A percentile compares a stretch with the other conserved stretches of the same genome.
These are phyloP conservation scores for Lysandra bellargus DNA, from an alignment of 2,888 invertebrate genomes.

Conservation along the genomic window DNA sequence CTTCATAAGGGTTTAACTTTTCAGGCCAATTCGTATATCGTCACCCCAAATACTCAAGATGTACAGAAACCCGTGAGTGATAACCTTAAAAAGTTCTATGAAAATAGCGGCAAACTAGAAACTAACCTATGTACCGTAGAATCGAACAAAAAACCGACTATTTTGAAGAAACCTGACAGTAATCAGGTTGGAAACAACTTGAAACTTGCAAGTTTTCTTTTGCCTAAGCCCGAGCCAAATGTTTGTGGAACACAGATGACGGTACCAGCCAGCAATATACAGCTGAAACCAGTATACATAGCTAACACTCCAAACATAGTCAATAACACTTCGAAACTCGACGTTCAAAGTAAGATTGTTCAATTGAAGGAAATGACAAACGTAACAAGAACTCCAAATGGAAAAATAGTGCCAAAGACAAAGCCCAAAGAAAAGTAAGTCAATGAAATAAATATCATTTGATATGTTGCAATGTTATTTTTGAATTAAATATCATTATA, in stretches of 20 bases:
- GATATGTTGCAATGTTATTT: neutral
- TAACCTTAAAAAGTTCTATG: constrained; percentile 74
- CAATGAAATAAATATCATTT: neutral
- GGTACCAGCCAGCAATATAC: constrained; percentile 43
- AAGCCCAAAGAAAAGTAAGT: constrained; percentile 73
- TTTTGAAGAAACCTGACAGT: constrained; percentile 57
- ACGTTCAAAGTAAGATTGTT: constrained; percentile 68
- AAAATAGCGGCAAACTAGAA: constrained; percentile 74
- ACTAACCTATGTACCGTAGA: constrained; percentile 54
- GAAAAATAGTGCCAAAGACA: constrained; percentile 66
- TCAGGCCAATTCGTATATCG: constrained; percentile 63
- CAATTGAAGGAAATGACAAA: constrained; percentile 61
- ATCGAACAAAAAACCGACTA: constrained; percentile 51
- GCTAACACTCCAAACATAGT: constrained; percentile 42
- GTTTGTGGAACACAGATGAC: constrained; percentile 44
- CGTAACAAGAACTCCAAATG: constrained; percentile 45
- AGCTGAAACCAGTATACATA: constrained; percentile 57
- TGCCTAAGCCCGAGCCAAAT: constrained; percentile 59
- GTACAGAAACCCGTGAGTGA: constrained; percentile 60
- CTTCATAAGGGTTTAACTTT: constrained; percentile 41
- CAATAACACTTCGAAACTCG: constrained; percentile 57
- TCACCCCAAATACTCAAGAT: constrained; percentile 55
- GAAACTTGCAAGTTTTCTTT: constrained; percentile 67
- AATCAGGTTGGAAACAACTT: constrained; percentile 63
- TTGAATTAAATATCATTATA: too few relatives aligned